Evolutionary conservation across 2,113 vertebrate species (phyloP).

Genomic region (Pogona vitticeps): DNA sequence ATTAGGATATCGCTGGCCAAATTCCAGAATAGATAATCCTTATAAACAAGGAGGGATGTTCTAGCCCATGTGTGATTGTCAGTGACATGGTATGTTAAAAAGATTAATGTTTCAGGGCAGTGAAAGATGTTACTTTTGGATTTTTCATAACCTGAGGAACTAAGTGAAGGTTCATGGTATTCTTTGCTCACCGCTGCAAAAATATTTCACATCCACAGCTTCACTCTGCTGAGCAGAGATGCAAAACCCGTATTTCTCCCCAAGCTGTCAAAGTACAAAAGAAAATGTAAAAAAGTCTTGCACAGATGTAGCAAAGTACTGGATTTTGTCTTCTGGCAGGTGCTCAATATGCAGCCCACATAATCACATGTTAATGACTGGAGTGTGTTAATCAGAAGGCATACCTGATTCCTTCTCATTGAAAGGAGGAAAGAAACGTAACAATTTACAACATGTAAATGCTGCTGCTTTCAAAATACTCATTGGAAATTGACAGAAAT

Average conservation of each 20-base stretch:
- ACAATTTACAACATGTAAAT: constrained; percentile 68
- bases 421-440: constrained; percentile 64
- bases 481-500: constrained; percentile 53
- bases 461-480: constrained; percentile 71
- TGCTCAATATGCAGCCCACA: constrained; percentile 89
- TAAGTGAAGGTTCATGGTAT: constrained; percentile 65
- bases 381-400: constrained; percentile 87
- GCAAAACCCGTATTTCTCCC: constrained; percentile 64
- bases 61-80: constrained; percentile 70
- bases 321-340: constrained; percentile 88
- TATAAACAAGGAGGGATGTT: constrained; percentile 72
- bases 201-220: constrained; percentile 65
- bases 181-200: constrained; percentile 59
- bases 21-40: constrained; percentile 70
- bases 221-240: constrained; percentile 70
- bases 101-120: constrained; percentile 65
- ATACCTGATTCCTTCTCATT: constrained; percentile 80
- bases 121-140: constrained; percentile 46
- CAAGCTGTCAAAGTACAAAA: constrained; percentile 77
- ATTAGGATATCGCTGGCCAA: constrained; percentile 68
- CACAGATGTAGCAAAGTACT: constrained; percentile 82
- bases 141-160: constrained; percentile 62
- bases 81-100: constrained; percentile 66
- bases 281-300: constrained; percentile 79
- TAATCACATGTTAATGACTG: constrained; percentile 87